Conservation (phyloP, 2,888 invertebrate species). For the Nephrotoma guestfalica region DNA sequence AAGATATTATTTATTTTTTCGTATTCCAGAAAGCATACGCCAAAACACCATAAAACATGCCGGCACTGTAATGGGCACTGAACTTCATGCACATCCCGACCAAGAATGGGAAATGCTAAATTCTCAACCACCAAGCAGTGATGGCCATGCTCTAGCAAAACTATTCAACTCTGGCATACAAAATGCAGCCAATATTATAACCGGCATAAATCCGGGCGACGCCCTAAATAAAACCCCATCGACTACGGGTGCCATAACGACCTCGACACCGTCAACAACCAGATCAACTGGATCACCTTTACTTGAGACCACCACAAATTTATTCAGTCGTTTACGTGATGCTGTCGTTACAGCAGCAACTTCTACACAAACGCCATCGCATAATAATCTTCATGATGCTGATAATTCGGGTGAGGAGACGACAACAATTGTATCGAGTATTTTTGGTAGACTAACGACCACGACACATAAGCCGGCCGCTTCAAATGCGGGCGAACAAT, state of each 20-base stretch:
- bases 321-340: neutral
- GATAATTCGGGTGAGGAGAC: conserved; percentile 30
- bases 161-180: conserved; percentile 33
- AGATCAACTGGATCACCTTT: conserved; percentile 12
- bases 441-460: conserved; percentile 20
- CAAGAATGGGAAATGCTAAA: conserved; percentile 23
- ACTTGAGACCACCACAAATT: neutral
- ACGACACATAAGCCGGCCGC: conserved; percentile 9
- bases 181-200: conserved; percentile 24
- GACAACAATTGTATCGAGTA: conserved; percentile 11
- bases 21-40: conserved; percentile 43
- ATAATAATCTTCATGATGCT: conserved; percentile 17
- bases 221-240: conserved; percentile 31
- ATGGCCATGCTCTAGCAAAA: conserved; percentile 20
- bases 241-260: conserved; percentile 22
- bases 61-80: conserved; percentile 49
- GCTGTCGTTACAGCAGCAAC: conserved; percentile 22
- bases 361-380: conserved; percentile 17
- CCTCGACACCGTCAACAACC: conserved; percentile 21
- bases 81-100: conserved; percentile 30
- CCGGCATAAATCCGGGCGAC: conserved; percentile 16
- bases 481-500: conserved; percentile 9
- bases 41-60: conserved; percentile 62
- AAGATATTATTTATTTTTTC: conserved; percentile 8
- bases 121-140: neutral